These are phyloP conservation scores for Cotesia vestalis DNA, from an alignment of 1,140 invertebrate genomes.

Conservation along the genomic window DNA sequence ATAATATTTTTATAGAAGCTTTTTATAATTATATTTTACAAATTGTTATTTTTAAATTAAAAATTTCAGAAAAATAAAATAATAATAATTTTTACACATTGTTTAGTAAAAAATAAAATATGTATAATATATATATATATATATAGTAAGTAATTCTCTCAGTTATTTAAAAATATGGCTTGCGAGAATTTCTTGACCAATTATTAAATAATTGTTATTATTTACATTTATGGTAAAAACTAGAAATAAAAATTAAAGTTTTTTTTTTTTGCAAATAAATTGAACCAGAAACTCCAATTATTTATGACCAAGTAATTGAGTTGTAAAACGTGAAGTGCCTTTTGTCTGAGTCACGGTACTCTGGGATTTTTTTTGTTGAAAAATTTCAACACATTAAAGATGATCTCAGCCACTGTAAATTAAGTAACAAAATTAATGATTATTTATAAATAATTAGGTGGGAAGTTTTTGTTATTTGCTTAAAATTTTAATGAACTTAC, in stretches of 20 bases:
- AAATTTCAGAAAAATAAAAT: background rate
- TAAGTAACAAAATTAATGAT: constrained; percentile 49
- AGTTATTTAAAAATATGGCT: constrained; percentile 38
- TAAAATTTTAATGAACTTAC: constrained; percentile 59
- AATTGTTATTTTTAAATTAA: constrained; percentile 1
- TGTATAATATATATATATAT: constrained; percentile 31
- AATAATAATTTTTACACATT: constrained; percentile 53
- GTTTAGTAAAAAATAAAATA: constrained; percentile 17
- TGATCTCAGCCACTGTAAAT: constrained; percentile 80
- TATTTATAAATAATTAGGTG: constrained; percentile 48
- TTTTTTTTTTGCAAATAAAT: background rate
- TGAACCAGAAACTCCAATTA: no score
- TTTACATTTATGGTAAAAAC: constrained; percentile 13
- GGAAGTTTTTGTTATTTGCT: constrained; percentile 38
- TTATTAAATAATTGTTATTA: constrained; percentile 11
- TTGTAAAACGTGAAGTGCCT: no score
- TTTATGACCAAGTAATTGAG: no score
- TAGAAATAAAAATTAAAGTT: background rate
- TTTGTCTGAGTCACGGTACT: background rate
- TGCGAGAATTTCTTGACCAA: constrained; percentile 17
- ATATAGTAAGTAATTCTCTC: constrained; percentile 34
- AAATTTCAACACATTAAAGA: constrained; percentile 74
- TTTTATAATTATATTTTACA: background rate
- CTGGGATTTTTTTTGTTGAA: constrained; percentile 27
- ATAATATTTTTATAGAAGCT: constrained; percentile 37